Conservation (phyloP, 2,113 vertebrate genomes). For the Poeciliopsis occidentalis region DNA sequence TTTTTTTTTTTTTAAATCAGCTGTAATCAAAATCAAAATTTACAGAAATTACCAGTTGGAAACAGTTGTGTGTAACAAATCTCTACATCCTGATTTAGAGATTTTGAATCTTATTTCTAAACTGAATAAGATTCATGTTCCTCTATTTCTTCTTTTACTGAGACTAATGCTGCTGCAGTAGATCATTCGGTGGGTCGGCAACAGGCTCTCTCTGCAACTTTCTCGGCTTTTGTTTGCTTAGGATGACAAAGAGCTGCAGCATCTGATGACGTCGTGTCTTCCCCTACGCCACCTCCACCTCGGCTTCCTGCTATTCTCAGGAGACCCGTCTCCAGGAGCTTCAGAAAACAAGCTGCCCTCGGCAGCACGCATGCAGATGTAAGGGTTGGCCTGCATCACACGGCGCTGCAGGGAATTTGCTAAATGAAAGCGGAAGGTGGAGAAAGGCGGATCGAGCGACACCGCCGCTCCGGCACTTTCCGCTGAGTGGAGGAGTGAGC, state of each 20-base stretch:
- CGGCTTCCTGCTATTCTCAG: conserved; percentile 25
- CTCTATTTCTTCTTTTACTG: not conserved
- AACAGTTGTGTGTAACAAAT: not conserved
- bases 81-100: not conserved
- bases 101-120: too few relatives aligned
- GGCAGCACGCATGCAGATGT: conserved; percentile 25
- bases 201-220: not conserved
- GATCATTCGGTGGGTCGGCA: not conserved
- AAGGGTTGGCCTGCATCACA: not conserved
- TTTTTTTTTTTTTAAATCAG: too few relatives aligned
- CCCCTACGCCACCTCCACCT: conserved; percentile 5
- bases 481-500: conserved; percentile 23
- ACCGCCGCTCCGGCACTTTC: conserved; percentile 22
- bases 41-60: not conserved
- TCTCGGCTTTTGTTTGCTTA: not conserved
- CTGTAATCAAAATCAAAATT: not conserved
- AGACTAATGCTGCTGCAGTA: not conserved
- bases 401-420: not conserved
- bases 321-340: conserved; percentile 46
- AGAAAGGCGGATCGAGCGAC: not conserved
- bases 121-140: not conserved
- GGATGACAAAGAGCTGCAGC: conserved; percentile 47
- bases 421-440: conserved; percentile 21
- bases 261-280: conserved; percentile 57
- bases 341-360: conserved; percentile 31